phyloP scores from a whole-genome alignment of 35 echinoderm and acorn worm genomes.

The Hemicentrotus pulcherrimus region DNA sequence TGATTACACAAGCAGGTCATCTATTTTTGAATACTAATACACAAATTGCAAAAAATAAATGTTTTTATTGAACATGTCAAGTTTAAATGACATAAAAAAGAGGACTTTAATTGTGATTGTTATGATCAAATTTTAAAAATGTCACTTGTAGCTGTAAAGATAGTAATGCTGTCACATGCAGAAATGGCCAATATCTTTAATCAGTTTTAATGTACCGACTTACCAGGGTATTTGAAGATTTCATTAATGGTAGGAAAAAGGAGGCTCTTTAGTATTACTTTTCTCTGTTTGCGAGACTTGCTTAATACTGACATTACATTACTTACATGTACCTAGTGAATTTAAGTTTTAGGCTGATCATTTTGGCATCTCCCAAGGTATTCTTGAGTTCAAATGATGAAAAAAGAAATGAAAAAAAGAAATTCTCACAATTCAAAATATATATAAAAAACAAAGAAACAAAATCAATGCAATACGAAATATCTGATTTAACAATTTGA shows the following conservation, averaged over 20 bases:
- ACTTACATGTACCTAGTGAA: neutral
- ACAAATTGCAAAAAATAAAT: no score
- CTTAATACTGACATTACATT: neutral
- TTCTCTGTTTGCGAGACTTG: neutral
- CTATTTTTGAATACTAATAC: no score
- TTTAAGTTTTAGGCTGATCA: neutral
- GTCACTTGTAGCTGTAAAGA: neutral
- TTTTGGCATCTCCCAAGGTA: neutral
- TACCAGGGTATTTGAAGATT: neutral
- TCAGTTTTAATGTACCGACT: neutral
- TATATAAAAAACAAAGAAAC: no score
- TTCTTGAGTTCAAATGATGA: neutral
- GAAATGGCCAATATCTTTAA: neutral
- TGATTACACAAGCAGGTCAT: no score
- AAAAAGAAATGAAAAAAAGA: neutral
- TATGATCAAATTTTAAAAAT: no score
- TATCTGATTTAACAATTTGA: no score
- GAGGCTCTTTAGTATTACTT: neutral
- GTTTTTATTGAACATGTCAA: no score
- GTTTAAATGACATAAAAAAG: no score
- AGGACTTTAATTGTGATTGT: no score
- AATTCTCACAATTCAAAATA: no score
- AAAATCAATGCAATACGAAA: no score
- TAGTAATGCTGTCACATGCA: neutral
- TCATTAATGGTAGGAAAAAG: neutral